Base-by-base conservation (phyloP, 2,888 invertebrate genomes). In the Aspidiotus destructor region DNA sequence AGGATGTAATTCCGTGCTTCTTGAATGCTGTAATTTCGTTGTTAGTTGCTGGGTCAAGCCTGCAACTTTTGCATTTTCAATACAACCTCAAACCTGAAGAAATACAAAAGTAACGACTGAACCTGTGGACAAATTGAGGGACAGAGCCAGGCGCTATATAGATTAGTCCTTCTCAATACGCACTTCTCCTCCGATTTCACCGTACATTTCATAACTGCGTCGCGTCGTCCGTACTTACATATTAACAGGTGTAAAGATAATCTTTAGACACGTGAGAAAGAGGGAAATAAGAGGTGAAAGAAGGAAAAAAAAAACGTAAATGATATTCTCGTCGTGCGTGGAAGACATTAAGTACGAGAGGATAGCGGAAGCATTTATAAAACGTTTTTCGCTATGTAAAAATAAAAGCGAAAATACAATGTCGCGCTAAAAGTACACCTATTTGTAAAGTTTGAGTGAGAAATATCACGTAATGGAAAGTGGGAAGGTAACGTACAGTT, bases 381-480 rank as follows among this genome's bases (percentile, higher is more conserved):
- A 40, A 54, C 55, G 55, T 54, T 54, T 54, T 54, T 54, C n/a
- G 58, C 58, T 58, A 58, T 17, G 58, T 58, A 58, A 58, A 58
- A 58, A 58, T 58, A 58, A 17, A 58, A 28, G 58, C 28, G 58
- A 58, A 28, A 58, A 58, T 58, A 58, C 40, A 58, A 9, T 17
- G 58, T 28, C 40, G 9, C 58, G 17, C 13, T n/a, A 9, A 13
- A 17, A 8, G 58, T 10, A 40, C 13, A 28, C 8, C 28, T 40
- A 58, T 28, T 15, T 58, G 58, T 58, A 40, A 58, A 58, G 58
- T 58, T 58, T 17, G 40, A 40, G 17, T 28, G 40, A 28, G 58
- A 40, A 58, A 58, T 58, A 58, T 40, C 58, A 40, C 40, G 58
- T 58, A 58, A 58, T 40, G 58, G 58, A 58, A 58, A 58, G 58